These are phyloP conservation scores for Omphaloscelis lunosa DNA, from an alignment of 2,888 invertebrate genomes.

Conservation along the genomic window DNA sequence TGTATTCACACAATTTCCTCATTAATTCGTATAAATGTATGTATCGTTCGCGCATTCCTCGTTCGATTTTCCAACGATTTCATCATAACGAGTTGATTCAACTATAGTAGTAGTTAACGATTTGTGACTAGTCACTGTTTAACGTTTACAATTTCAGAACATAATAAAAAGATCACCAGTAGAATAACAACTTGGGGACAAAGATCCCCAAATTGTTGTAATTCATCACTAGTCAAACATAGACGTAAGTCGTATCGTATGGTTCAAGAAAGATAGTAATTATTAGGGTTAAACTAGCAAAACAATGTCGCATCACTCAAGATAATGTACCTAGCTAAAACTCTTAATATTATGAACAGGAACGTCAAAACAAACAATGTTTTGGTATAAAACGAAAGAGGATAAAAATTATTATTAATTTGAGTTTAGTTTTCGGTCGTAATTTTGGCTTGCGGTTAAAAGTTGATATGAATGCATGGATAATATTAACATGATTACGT, in stretches of 20 bases:
- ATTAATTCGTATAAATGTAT: slow-evolving; percentile 58
- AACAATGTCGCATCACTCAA: slow-evolving; percentile 65
- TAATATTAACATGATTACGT: not conserved
- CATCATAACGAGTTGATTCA: slow-evolving; percentile 34
- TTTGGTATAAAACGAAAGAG: slow-evolving; percentile 1
- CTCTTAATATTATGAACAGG: slow-evolving; percentile 26
- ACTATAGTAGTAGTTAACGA: slow-evolving; percentile 6
- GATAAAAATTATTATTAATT: not conserved
- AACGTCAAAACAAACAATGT: slow-evolving; percentile 42
- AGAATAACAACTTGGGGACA: too few species aligned
- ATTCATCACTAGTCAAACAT: slow-evolving; percentile 42
- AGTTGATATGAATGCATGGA: not conserved
- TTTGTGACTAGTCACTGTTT: not conserved
- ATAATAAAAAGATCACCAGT: not conserved
- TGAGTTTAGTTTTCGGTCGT: not conserved
- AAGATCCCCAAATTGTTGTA: slow-evolving; percentile 28
- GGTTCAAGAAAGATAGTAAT: slow-evolving; percentile 51
- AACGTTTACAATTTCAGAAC: not conserved
- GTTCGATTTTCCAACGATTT: slow-evolving; percentile 45
- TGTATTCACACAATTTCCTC: slow-evolving; percentile 58
- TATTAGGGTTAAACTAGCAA: slow-evolving; percentile 63
- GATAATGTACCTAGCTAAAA: slow-evolving; percentile 53
- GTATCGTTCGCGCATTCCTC: slow-evolving; percentile 41
- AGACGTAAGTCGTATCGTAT: slow-evolving; percentile 27
- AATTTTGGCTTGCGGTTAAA: slow-evolving; percentile 11